Percentiles rank a stretch among this genome's conserved stretches.
phyloP scores from a whole-genome alignment of 2,888 invertebrate species.

The Pardosa pseudoannulata region DNA sequence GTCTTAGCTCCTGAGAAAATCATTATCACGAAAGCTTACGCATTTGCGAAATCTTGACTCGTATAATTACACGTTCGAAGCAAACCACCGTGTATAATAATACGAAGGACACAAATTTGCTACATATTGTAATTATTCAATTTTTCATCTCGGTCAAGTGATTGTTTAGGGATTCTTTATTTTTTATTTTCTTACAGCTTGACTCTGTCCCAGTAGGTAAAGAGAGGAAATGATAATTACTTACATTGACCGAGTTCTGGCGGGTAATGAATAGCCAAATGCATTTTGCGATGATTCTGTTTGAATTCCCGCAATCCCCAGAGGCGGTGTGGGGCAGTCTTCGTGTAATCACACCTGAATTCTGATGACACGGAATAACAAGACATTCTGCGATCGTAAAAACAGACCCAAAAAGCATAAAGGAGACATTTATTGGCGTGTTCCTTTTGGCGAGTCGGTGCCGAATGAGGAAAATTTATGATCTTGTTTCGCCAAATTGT shows the following conservation, averaged over 20 bases:
- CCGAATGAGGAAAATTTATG: constrained; percentile 47
- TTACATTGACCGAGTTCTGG: neutral
- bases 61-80: too few species aligned
- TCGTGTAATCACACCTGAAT: constrained; percentile 41
- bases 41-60: too few species aligned
- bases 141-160: neutral
- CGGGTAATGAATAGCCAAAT: neutral
- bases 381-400: constrained; percentile 52
- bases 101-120: too few species aligned
- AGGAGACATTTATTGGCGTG: constrained; percentile 49
- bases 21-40: too few species aligned
- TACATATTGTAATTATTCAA: too few species aligned
- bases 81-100: too few species aligned
- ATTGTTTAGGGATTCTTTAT: neutral
- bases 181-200: neutral
- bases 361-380: constrained; percentile 51
- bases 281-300: neutral
- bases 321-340: neutral
- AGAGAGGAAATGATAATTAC: neutral
- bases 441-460: constrained; percentile 39
- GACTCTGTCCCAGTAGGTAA: neutral
- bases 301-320: neutral
- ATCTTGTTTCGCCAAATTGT: constrained; percentile 18
- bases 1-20: too few species aligned
- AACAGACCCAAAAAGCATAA: constrained; percentile 45